Evolutionary conservation across 92 coral and sea anemone species (phyloP), one percentile per base, ranked within the genome.

Genomic region (Parazoanthus swiftii): DNA sequence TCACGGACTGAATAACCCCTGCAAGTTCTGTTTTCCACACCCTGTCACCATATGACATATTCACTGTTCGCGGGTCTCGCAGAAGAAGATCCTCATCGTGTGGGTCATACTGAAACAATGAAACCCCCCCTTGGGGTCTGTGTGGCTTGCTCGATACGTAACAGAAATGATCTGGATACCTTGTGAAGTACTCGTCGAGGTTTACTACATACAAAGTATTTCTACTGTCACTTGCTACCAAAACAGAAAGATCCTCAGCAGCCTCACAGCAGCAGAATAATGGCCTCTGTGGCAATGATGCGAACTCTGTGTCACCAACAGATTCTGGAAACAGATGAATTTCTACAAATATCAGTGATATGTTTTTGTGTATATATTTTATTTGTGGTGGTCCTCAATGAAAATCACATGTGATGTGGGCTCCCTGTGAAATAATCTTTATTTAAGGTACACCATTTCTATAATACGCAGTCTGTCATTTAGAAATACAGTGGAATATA

Each of bases 1-100:
- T 54, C 33, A 89, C 93, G 37, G 88, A 91, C 35, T 88, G 85
- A 74, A 89, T 90, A 76, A 89, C 86, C 15, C 90, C 92, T 81
- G 91, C 86, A 8, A 93, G 90, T 56, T 95, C 98, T 83, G 95
- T 93, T 87, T 95, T 95, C 98, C 98, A 93, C 54, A 93, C 95
- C 89, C 96, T 93, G 88, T 95, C 98, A 11, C 98, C 98, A 87
- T 94, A 95, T 0, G 91, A 86, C 74, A 95, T 81, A 67, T 89
- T 93, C 8, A 89, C 68, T 71, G 89, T 92, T 38, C 90, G 86
- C 1, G 88, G 65, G 75, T 83, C 89, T 10, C 98, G 91, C 23
- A 92, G 70, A 70, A 95, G 88, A 18, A 92, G 68, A 83, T 95
- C 98, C 81, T 95, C 98, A 77, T 95, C 98, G 8, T 76, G 92